phyloP scores from a whole-genome alignment of 2,113 vertebrate genomes.

The Nannospalax galili region DNA sequence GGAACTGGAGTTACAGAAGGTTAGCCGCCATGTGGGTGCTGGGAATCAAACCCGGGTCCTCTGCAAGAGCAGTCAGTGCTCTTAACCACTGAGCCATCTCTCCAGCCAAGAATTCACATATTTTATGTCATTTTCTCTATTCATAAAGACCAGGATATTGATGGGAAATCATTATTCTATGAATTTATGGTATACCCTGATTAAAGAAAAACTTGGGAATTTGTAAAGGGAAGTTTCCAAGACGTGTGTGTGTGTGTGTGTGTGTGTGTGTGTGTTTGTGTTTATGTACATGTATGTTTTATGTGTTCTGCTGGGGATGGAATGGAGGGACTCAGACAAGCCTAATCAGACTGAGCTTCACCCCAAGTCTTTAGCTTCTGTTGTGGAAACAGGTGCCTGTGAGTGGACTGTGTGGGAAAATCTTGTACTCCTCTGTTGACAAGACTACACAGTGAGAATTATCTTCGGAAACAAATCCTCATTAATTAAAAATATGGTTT shows the following conservation, averaged over 20 bases:
- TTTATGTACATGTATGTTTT: too few species aligned
- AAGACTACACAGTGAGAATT: background rate
- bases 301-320: background rate
- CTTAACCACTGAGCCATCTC: too few species aligned
- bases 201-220: background rate
- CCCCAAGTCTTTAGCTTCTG: background rate
- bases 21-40: too few species aligned
- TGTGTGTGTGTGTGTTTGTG: too few species aligned
- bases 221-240: background rate
- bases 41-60: too few species aligned
- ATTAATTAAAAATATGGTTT: background rate
- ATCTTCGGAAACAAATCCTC: background rate
- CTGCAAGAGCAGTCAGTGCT: too few species aligned
- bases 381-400: background rate
- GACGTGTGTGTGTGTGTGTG: background rate
- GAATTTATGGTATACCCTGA: background rate
- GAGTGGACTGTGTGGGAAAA: background rate
- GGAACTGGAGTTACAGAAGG: too few species aligned
- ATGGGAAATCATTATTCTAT: background rate
- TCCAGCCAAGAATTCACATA: too few species aligned
- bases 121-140: background rate
- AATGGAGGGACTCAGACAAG: background rate
- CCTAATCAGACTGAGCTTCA: background rate
- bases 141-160: background rate
- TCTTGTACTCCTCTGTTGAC: background rate